phyloP scores from a whole-genome alignment of 2,888 invertebrate species.

The Apodemia duryi region DNA sequence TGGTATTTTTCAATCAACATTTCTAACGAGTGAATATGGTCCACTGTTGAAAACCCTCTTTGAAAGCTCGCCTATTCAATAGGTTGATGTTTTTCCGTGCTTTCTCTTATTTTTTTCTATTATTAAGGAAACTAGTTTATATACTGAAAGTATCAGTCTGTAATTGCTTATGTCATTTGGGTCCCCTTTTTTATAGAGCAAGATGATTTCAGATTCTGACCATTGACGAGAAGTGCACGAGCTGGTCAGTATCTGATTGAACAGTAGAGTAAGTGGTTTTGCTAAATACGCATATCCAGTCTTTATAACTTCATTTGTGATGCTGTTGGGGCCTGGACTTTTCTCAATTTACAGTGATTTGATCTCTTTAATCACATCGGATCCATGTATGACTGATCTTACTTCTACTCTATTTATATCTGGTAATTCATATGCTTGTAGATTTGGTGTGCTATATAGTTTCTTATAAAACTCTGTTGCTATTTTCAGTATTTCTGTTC shows the following conservation, averaged over 20 bases:
- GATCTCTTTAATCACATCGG: neutral
- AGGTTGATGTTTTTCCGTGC: constrained; percentile 17
- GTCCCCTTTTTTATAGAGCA: constrained; percentile 22
- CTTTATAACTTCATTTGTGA: neutral
- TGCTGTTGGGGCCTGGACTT: neutral
- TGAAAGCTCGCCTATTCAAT: neutral
- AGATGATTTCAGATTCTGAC: constrained; percentile 20
- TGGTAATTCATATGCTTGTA: neutral
- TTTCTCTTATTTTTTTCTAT: constrained; percentile 15
- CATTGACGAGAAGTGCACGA: constrained; percentile 13
- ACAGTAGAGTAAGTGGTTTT: constrained; percentile 9
- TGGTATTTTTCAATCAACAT: no score
- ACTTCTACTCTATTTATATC: no score
- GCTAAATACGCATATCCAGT: neutral
- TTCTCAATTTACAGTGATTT: neutral
- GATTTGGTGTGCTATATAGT: neutral
- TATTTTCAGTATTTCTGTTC: neutral
- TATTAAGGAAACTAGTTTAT: constrained; percentile 20
- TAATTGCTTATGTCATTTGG: constrained; percentile 7
- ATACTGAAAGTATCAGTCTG: neutral
- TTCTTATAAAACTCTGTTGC: neutral
- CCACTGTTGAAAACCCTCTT: no score
- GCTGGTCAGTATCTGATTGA: constrained; percentile 16
- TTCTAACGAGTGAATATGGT: no score
- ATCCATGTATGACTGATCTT: neutral